Base-by-base conservation (phyloP, 2,113 vertebrate species). In the Fregetta grallaria region DNA sequence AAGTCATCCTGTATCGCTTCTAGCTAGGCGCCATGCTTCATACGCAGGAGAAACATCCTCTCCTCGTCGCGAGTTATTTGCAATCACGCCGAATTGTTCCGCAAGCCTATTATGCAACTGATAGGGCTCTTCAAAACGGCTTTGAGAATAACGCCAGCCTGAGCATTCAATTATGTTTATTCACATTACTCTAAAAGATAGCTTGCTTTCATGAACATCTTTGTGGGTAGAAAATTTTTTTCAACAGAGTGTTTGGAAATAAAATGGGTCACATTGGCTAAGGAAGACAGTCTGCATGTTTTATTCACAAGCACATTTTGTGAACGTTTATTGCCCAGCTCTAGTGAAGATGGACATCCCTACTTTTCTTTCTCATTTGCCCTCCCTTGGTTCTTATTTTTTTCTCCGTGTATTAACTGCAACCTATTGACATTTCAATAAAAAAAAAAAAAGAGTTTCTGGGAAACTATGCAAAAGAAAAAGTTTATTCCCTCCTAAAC, bases 261-360 rank as follows among this genome's bases (percentile, higher is more conserved):
- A 95, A 97, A 92, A 97, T 96, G 96, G 96, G 96, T 97, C 95
- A 95, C 92, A 90, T 85, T 86, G 3, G 6, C 97, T 73, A 55
- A 87, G 92, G 84, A 97, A 95, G 93, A 80, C 91, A 92, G 89
- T 63, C 81, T 63, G 71, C 93, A 97, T 95, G 94, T 95, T 96
- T 95, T 96, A 97, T 95, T 96, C 92, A 97, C 89, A 85, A 95
- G 84, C 94, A 74, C 96, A 90, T 93, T 96, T 96, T 96, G 95
- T 95, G 94, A 97, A 86, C 50, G 10, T 90, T 96, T 95, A 96
- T 79, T 88, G 87, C 70, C 76, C 80, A 62, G 92, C 80, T 89
- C 73, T 89, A 94, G 89, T 90, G 89, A 97, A 95, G 95, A 91
- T 91, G 96, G 91, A 93, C 93, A 95, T 92, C 59, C 53, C 71